These are phyloP conservation scores for Cirrhinus molitorella DNA, from an alignment of 2,797 vertebrate genomes.

Conservation along the genomic window DNA sequence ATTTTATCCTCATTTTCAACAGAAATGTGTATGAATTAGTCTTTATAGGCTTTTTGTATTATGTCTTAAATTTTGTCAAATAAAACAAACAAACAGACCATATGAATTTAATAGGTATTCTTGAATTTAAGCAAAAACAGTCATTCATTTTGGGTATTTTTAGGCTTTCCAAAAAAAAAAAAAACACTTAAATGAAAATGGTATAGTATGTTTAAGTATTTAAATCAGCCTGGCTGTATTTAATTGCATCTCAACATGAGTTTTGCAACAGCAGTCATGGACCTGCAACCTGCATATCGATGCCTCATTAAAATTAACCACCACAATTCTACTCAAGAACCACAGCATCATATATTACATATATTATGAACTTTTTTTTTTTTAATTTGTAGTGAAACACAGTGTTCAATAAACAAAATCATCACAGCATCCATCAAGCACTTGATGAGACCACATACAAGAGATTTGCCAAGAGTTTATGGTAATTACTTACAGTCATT, in stretches of 20 bases:
- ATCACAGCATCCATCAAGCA: conserved; percentile 28
- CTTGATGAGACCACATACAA: conserved; percentile 15
- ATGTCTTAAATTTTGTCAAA: no score
- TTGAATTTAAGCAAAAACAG: conserved; percentile 62
- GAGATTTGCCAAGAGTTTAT: conserved; percentile 34
- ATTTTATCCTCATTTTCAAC: no score
- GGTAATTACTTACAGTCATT: conserved; percentile 22
- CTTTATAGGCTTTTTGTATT: no score
- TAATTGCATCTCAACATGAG: conserved; percentile 1
- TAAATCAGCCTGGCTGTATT: no score
- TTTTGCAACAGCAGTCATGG: background rate
- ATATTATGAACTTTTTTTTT: background rate
- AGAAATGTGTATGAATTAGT: no score
- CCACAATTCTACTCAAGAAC: background rate
- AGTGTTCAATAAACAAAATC: conserved; percentile 12
- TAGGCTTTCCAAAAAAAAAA: conserved; percentile 35
- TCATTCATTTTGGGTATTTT: conserved; percentile 55
- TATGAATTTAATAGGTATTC: background rate
- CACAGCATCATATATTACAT: background rate
- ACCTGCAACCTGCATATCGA: background rate
- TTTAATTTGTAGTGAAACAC: background rate
- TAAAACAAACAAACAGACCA: conserved; percentile 14
- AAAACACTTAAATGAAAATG: no score
- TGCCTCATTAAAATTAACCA: conserved; percentile 17
- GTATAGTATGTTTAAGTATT: no score